Evolutionary conservation across 1,140 invertebrate species (phyloP), one percentile per base, ranked within the genome.

Genomic region (Sycobia sp.): DNA sequence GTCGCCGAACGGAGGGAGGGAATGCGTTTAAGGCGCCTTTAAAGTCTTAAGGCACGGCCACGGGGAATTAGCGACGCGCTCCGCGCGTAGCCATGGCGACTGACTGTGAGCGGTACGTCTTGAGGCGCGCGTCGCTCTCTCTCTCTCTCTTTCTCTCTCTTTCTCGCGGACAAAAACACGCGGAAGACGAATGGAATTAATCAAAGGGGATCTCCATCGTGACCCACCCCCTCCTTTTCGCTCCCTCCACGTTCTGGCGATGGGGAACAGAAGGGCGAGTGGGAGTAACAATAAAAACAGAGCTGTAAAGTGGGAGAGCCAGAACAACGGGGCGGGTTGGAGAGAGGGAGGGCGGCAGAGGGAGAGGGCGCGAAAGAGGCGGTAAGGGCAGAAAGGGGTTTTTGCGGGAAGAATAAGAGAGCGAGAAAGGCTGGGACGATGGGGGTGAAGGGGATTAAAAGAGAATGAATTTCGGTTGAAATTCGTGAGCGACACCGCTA

Each of bases 101-200:
- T 59, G 57, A 59, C 44, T 50, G 57, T 50, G 46, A 50, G 32
- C 57, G 57, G 57, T 59, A 59, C 49, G 50, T 59, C 57, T 59
- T 41, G 25, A 49, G 57, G 39, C 57, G 46, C 13, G 44, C 46
- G 34, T n/a, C n/a, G n/a, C n/a, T n/a, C n/a, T n/a, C n/a, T n/a
- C n/a, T n/a, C 44, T 16, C 41, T 13, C 29, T 34, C 32, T 34
- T 34, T 5, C 32, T 5, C 32, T 5, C 11, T 11, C 5, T 34
- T 34, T 34, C 32, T 34, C 14, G 8, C 4, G 7, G 8, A 14
- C 43, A 59, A 59, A 58, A 59, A 59, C 57, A 50, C 56, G 20
- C 44, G 43, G 56, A 59, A 59, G 57, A 59, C 57, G 57, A 50
- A 59, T 59, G 46, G 57, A 59, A 59, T 59, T 59, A 59, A 59